phyloP scores from a whole-genome alignment of 2,797 vertebrate genomes.

The Steatocranus sp. region DNA sequence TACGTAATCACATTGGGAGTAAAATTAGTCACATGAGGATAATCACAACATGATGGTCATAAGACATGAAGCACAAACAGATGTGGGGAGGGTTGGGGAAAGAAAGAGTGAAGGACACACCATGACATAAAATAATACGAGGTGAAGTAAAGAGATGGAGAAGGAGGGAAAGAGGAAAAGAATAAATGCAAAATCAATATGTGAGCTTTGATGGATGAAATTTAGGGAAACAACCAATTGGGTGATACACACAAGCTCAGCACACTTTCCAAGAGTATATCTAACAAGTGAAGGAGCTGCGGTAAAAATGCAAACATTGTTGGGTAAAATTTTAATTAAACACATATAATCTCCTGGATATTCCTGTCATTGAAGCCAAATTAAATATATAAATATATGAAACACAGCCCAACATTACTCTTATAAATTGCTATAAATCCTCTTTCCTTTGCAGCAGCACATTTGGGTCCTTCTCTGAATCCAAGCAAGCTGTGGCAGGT shows the following conservation, averaged over 20 bases:
- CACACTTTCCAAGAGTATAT: not conserved
- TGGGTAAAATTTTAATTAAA: not conserved
- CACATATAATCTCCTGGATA: not conserved
- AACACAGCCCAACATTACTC: not conserved
- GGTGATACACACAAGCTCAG: not conserved
- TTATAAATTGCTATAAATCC: not conserved
- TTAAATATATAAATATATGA: not conserved
- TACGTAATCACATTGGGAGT: not conserved
- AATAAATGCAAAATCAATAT: not conserved
- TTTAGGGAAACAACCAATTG: not conserved
- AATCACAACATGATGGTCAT: not conserved
- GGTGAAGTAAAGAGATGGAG: constrained; percentile 1
- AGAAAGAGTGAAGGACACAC: not conserved
- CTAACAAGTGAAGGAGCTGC: not conserved
- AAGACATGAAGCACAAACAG: not conserved
- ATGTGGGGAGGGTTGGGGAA: not conserved
- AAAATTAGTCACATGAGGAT: not conserved
- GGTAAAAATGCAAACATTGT: not conserved
- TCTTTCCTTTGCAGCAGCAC: not conserved
- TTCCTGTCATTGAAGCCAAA: not conserved
- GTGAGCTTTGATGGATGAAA: not conserved
- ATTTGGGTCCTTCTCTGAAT: not conserved
- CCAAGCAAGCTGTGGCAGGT: not conserved
- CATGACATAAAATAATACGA: not conserved
- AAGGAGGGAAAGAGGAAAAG: not conserved